Evolutionary conservation across 2,113 vertebrate genomes (phyloP).

Genomic region (Larimichthys polyactis): DNA sequence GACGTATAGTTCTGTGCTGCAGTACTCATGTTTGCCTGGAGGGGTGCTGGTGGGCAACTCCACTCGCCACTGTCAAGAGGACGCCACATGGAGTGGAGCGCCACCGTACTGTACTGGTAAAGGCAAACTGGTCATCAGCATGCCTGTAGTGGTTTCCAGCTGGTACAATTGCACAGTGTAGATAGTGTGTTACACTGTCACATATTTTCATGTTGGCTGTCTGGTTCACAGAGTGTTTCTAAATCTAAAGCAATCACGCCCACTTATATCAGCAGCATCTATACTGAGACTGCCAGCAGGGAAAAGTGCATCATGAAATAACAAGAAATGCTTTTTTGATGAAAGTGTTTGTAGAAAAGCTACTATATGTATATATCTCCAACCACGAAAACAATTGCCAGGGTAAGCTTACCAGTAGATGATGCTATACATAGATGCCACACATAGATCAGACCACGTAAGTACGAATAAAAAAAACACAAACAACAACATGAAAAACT

Average conservation of each 20-base stretch:
- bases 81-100: slow-evolving; percentile 91
- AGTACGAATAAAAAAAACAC: slow-evolving; percentile 1
- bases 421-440: background rate
- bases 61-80: slow-evolving; percentile 91
- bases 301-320: background rate
- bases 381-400: background rate
- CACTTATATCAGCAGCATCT: slow-evolving; percentile 6
- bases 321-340: background rate
- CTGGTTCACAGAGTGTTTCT: slow-evolving; percentile 7
- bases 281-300: background rate
- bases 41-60: slow-evolving; percentile 89
- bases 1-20: slow-evolving; percentile 87
- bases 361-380: background rate
- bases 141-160: background rate
- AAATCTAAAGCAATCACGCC: background rate
- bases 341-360: background rate
- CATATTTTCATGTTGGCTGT: background rate
- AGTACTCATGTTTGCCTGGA: slow-evolving; percentile 89
- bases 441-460: background rate
- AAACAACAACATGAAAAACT: background rate
- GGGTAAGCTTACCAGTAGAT: background rate
- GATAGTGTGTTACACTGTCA: background rate
- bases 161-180: background rate
- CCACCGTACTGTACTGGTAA: slow-evolving; percentile 95
- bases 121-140: background rate